Evolutionary conservation across 2,888 invertebrate genomes (phyloP).

Genomic region (Cosmorhoe ocellata): DNA sequence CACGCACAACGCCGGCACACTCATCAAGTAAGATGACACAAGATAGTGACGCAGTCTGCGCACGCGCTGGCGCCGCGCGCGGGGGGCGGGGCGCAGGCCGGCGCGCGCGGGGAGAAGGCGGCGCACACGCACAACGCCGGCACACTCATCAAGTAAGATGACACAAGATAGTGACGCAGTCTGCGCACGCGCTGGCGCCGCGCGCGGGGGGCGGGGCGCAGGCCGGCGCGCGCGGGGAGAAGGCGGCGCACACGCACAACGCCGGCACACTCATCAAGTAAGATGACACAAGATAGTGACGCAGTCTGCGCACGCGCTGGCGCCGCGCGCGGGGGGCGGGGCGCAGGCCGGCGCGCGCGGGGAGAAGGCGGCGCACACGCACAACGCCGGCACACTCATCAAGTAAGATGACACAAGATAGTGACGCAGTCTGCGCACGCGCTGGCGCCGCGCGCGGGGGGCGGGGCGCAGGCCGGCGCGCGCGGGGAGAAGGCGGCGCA

Average conservation of each 20-base stretch:
- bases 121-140: constrained; percentile 56
- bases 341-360: background rate
- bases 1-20: constrained; percentile 49
- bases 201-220: no score
- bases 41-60: no score
- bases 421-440: background rate
- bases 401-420: background rate
- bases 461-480: background rate
- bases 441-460: no score
- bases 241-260: constrained; percentile 57
- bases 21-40: constrained; percentile 35
- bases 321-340: no score
- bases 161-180: no score
- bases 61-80: no score
- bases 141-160: constrained; percentile 34
- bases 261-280: constrained; percentile 40
- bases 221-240: constrained; percentile 40
- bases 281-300: background rate
- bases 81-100: background rate
- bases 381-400: constrained; percentile 50
- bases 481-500: constrained; percentile 55
- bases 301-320: background rate
- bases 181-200: no score
- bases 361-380: constrained; percentile 59
- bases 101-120: constrained; percentile 48